Evolutionary conservation across 2,797 vertebrate genomes (phyloP).

Genomic region (Poeciliopsis infans): DNA sequence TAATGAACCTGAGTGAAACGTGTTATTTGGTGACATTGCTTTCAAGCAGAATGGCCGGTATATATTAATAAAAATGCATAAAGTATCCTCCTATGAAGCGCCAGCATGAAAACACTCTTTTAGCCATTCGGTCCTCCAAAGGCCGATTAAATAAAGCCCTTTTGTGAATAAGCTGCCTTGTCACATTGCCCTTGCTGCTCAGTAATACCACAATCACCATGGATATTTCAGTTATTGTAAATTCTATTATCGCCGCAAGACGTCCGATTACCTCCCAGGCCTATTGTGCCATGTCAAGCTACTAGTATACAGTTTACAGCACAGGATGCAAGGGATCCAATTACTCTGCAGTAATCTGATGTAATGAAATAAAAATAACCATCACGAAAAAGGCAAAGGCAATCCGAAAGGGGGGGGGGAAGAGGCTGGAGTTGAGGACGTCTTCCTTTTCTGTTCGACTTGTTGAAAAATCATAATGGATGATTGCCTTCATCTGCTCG

Average conservation of each 20-base stretch:
- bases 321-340: slow-evolving; percentile 48
- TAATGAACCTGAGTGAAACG: slow-evolving; percentile 23
- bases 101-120: slow-evolving; percentile 34
- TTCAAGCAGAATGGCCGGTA: background rate
- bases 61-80: slow-evolving; percentile 26
- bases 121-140: slow-evolving; percentile 13
- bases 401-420: background rate
- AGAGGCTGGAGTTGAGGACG: slow-evolving; percentile 2
- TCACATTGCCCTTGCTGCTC: slow-evolving; percentile 9
- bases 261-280: slow-evolving; percentile 53
- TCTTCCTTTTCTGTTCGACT: slow-evolving; percentile 41
- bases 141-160: slow-evolving; percentile 30
- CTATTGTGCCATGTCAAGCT: slow-evolving; percentile 32
- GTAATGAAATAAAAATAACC: slow-evolving; percentile 60
- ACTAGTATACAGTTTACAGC: slow-evolving; percentile 47
- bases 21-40: background rate
- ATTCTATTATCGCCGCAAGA: slow-evolving; percentile 57
- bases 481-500: slow-evolving; percentile 26
- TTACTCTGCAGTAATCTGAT: slow-evolving; percentile 56
- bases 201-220: slow-evolving; percentile 26
- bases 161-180: slow-evolving; percentile 28
- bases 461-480: slow-evolving; percentile 53
- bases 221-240: slow-evolving; percentile 50
- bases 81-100: slow-evolving; percentile 2
- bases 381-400: slow-evolving; percentile 22